A percentile compares a stretch with the other conserved stretches of the same genome.
These are phyloP conservation scores for Halcyon badia DNA, from an alignment of 2,797 vertebrate species.

Conservation along the genomic window DNA sequence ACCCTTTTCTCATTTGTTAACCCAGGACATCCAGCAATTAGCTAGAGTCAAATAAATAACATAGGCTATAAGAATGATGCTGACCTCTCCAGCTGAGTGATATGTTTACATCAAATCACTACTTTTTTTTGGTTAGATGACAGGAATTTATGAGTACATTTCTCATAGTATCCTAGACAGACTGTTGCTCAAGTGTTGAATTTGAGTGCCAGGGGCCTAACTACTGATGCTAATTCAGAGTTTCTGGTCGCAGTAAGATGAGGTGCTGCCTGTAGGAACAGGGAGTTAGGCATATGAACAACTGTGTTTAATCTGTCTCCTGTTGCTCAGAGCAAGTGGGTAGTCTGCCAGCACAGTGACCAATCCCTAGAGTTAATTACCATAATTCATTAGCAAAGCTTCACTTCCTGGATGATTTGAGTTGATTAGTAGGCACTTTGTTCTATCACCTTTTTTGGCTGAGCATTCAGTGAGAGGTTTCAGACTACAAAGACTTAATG, in stretches of 20 bases:
- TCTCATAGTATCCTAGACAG: neutral
- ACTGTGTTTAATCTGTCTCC: neutral
- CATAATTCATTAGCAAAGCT: slow-evolving; percentile 34
- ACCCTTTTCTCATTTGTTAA: neutral
- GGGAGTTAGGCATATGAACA: neutral
- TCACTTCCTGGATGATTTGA: slow-evolving; percentile 32
- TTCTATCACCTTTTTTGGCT: slow-evolving; percentile 35
- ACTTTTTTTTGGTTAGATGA: neutral
- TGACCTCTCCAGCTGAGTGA: neutral
- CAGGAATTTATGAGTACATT: neutral
- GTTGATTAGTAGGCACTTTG: slow-evolving; percentile 21
- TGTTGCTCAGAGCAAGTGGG: neutral
- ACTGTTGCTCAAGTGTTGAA: neutral
- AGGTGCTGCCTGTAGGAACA: neutral
- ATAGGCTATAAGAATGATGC: neutral
- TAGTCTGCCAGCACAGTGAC: slow-evolving; percentile 13
- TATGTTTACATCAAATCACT: neutral
- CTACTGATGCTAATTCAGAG: neutral
- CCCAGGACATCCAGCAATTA: neutral
- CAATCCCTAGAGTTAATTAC: slow-evolving; percentile 17
- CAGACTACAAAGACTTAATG: neutral
- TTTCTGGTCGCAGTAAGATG: neutral
- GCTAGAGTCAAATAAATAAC: neutral
- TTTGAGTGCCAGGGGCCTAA: neutral
- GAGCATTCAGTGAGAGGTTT: neutral